phyloP scores from a whole-genome alignment of 2,113 vertebrate species.

The Dipodomys merriami region DNA sequence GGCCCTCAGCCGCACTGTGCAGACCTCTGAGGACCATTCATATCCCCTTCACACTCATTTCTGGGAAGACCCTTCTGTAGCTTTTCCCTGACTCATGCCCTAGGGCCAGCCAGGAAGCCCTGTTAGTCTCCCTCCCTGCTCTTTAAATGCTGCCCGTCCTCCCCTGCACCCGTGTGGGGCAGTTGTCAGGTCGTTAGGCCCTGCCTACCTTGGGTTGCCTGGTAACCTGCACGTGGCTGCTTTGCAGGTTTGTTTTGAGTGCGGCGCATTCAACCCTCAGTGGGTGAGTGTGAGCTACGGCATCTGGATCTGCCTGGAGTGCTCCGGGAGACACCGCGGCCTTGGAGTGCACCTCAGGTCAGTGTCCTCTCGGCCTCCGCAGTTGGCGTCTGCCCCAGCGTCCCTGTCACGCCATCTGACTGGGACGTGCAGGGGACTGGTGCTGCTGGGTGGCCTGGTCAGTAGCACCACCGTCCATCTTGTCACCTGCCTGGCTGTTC shows the following conservation, averaged over 20 bases:
- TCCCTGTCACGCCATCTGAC: background rate
- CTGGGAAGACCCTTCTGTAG: background rate
- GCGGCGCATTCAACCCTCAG: conserved; percentile 97
- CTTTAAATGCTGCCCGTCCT: background rate
- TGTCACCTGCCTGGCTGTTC: background rate
- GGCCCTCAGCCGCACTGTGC: background rate
- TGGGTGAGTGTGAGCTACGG: conserved; percentile 99
- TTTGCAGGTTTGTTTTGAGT: conserved; percentile 95
- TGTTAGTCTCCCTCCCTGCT: background rate
- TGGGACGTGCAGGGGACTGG: no score
- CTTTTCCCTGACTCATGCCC: no score
- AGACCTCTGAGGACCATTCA: background rate
- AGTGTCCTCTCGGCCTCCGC: conserved; percentile 44
- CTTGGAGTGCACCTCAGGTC: conserved; percentile 99
- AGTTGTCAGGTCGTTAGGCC: background rate
- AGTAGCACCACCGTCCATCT: background rate
- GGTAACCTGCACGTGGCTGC: background rate
- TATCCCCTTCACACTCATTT: background rate
- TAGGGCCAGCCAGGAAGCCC: background rate
- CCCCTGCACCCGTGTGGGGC: no score
- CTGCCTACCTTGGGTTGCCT: background rate
- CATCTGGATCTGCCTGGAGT: conserved; percentile 99
- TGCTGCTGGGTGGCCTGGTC: background rate
- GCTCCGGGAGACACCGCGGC: conserved; percentile 97
- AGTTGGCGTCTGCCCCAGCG: rapidly evolving